Conservation (phyloP, 2,797 vertebrate species). For the Allobates femoralis region DNA sequence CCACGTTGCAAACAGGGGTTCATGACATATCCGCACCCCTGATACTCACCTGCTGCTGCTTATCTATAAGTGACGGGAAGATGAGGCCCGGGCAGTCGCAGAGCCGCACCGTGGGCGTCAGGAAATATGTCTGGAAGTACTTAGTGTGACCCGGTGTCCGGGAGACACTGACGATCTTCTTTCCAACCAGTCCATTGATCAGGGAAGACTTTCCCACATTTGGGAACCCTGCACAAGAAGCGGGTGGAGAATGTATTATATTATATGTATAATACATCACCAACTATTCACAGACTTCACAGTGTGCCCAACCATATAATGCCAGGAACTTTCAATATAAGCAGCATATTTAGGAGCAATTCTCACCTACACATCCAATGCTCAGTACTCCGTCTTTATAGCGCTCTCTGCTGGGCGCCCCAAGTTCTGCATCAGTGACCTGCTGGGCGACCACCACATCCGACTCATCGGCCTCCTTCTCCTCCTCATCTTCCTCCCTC, state of each 20-base stretch:
- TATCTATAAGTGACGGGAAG: constrained; percentile 85
- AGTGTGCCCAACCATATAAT: too few species aligned
- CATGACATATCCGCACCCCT: not conserved
- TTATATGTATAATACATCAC: not conserved
- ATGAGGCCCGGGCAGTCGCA: constrained; percentile 94
- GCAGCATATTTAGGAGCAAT: constrained; percentile 40
- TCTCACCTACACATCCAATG: constrained; percentile 87
- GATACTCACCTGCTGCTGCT: constrained; percentile 83
- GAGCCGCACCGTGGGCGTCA: constrained; percentile 88
- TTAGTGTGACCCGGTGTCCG: constrained; percentile 93
- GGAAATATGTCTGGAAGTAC: constrained; percentile 97
- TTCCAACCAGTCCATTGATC: constrained; percentile 89
- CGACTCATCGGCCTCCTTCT: not conserved
- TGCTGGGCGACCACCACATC: constrained; percentile 63
- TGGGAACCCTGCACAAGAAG: constrained; percentile 78
- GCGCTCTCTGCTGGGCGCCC: constrained; percentile 75
- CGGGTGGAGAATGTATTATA: not conserved
- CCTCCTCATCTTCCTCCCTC: constrained; percentile 1
- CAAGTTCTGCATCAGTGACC: constrained; percentile 68
- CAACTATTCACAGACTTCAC: too few species aligned
- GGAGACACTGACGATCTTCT: constrained; percentile 91
- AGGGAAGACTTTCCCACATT: constrained; percentile 94
- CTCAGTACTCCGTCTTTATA: constrained; percentile 91
- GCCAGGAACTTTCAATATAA: too few species aligned
- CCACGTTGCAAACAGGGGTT: not conserved